Evolutionary conservation across 2,113 vertebrate species (phyloP).

Genomic region (Anguilla japonica): DNA sequence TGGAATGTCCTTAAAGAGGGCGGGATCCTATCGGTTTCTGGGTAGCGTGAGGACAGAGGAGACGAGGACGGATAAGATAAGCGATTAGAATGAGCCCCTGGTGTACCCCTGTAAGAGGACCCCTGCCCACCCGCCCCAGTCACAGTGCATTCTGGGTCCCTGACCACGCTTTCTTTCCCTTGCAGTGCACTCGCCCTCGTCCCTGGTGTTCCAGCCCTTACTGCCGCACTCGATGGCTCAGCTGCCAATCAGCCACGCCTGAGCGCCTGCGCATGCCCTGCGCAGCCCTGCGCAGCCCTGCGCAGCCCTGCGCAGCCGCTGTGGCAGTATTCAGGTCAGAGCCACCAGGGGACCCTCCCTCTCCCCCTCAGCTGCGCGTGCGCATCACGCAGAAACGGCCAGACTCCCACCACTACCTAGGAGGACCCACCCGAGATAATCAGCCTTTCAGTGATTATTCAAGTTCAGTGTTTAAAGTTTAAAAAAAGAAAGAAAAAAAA

Average conservation of each 20-base stretch:
- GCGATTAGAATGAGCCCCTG: no score
- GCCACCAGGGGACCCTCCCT: not conserved
- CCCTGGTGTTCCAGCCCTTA: slow-evolving; percentile 68
- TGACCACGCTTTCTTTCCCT: not conserved
- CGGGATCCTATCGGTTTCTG: no score
- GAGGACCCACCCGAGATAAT: slow-evolving; percentile 29
- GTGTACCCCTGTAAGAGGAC: no score
- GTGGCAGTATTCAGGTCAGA: slow-evolving; percentile 30
- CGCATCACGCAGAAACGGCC: not conserved
- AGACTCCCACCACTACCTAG: not conserved
- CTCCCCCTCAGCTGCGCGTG: not conserved
- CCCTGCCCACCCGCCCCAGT: no score
- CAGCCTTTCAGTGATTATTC: slow-evolving; percentile 29
- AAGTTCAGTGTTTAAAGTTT: slow-evolving; percentile 23
- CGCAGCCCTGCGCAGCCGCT: not conserved
- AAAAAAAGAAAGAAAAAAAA: slow-evolving; percentile 13
- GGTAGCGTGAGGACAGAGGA: no score
- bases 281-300: not conserved
- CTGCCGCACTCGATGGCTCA: slow-evolving; percentile 64
- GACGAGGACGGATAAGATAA: no score
- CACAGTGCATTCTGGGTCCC: no score
- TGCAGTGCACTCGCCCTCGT: slow-evolving; percentile 62
- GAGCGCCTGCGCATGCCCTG: slow-evolving; percentile 42
- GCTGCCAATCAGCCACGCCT: slow-evolving; percentile 65
- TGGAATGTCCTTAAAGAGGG: no score